Evolutionary conservation across 2,888 invertebrate genomes (phyloP), one percentile per base, ranked within the genome.

Genomic region (Cancer borealis): DNA sequence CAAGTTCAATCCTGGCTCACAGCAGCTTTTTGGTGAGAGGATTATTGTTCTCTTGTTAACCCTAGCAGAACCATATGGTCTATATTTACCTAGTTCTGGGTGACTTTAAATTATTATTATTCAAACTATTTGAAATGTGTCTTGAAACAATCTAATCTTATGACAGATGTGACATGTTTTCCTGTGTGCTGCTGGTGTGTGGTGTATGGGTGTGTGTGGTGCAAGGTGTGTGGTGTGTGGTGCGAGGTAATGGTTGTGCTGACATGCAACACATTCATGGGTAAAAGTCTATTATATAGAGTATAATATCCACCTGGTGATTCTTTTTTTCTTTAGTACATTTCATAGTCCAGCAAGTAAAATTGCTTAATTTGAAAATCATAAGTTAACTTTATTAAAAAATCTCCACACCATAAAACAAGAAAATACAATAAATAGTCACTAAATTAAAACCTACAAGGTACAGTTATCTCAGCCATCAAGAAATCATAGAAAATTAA

Each of bases 361-460:
- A 30, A 39, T 39, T 14, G 14, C 3, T 39, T 39, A 12, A 1
- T 60, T 84, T 39, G 39, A 84, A 84, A 84, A 84, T 30, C 30
- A 84, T 84, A 30, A 30, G 14, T 84, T 39, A 84, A 84, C n/a
- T 84, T 84, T 84, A 84, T 84, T 84, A 84, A 84, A 54, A 84
- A 39, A 84, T 39, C 39, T 84, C 39, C 84, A 84, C 39, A 30
- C 17, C 30, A 79, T 79, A 39, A 39, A 17, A 84, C 3, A 84
- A 60, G 21, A 60, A 60, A 17, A 60, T 39, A 79, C 73, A 79
- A 84, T 84, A 84, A 39, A 84, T 6, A 39, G 39, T 39, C 84
- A 10, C 39, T 84, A 84, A 30, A 14, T 39, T 26, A 84, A 39
- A 17, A 30, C 12, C 26, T 84, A 84, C 30, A 84, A 39, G 84